Percentiles rank a stretch among this genome's conserved stretches.
phyloP scores from a whole-genome alignment of 2,888 invertebrate genomes.

The Tridacna gigas region DNA sequence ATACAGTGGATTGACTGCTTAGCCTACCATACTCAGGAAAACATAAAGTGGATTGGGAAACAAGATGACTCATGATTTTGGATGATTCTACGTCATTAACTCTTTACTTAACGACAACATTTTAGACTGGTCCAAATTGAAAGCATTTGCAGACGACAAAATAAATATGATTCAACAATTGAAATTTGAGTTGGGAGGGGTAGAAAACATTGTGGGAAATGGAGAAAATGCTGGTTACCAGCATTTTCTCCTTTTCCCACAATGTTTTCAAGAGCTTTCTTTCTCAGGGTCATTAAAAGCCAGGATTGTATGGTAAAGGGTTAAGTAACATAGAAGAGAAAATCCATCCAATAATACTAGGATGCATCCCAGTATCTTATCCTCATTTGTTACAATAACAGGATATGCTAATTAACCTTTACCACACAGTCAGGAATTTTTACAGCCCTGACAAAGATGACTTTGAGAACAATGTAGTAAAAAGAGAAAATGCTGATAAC shows the following conservation, averaged over 20 bases:
- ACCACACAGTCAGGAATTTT: background rate
- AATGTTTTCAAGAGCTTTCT: background rate
- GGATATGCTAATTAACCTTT: too few relatives aligned
- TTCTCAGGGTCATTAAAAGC: background rate
- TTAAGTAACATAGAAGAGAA: too few relatives aligned
- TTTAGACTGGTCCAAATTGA: background rate
- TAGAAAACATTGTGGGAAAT: background rate
- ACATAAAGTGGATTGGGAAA: background rate
- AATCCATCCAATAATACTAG: background rate
- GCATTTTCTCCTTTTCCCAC: constrained; percentile 9
- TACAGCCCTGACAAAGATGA: too few relatives aligned
- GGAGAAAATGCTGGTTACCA: background rate
- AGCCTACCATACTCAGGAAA: too few relatives aligned
- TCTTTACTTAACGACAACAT: background rate
- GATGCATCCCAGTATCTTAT: background rate
- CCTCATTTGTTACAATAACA: too few relatives aligned
- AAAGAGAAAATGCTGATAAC: too few relatives aligned
- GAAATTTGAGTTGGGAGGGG: background rate
- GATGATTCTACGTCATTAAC: background rate
- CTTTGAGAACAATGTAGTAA: too few relatives aligned
- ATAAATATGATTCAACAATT: background rate
- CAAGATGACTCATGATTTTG: background rate
- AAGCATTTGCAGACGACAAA: background rate
- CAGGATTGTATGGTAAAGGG: background rate
- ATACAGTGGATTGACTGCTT: too few relatives aligned